Base-by-base conservation (phyloP, 2,113 vertebrate genomes). In the Ciconia boyciana region DNA sequence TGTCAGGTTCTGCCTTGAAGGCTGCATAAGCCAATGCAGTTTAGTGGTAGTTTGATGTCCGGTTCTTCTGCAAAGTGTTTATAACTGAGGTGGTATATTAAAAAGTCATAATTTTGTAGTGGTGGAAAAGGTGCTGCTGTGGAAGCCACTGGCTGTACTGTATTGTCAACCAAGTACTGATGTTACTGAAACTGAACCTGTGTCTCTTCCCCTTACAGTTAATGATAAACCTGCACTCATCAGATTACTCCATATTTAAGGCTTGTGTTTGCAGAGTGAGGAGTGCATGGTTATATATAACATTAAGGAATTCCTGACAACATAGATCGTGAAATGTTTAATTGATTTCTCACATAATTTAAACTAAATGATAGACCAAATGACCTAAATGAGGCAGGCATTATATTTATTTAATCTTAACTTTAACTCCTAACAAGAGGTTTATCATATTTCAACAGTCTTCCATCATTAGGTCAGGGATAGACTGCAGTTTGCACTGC, bases 391-490 rank as follows among this genome's bases (percentile, higher is more conserved):
- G 76, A 95, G 64, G 26, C 48, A 87, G 60, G 43, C 31, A 71
- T 86, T 68, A 24, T 90, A 86, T 92, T 81, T 84, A 74, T 89
- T 93, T 92, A 92, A 79, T 75, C 68, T 90, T 89, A 60, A 83
- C 60, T 81, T 87, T 74, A 81, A 68, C 44, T 93, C 61, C 52
- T 92, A 84, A 92, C 43, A 81, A 72, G 46, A 55, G 52, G 43
- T 90, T 92, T 92, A 86, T 83, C 85, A 49, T 90, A 55, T 94
- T 90, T 83, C 86, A 97, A 51, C 46, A 91, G 62, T 80, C 68
- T 88, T 78, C 66, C 88, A 62, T 81, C 79, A 66, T 92, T 78
- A 78, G 58, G 68, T 93, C 79, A 93, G 76, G 87, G 69, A 89
- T 11, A 12, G 92, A 83, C 69, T 81, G 86, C 46, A 51, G 79